Base-by-base conservation (phyloP, 2,888 invertebrate genomes). In the Sarcophaga carnaria region DNA sequence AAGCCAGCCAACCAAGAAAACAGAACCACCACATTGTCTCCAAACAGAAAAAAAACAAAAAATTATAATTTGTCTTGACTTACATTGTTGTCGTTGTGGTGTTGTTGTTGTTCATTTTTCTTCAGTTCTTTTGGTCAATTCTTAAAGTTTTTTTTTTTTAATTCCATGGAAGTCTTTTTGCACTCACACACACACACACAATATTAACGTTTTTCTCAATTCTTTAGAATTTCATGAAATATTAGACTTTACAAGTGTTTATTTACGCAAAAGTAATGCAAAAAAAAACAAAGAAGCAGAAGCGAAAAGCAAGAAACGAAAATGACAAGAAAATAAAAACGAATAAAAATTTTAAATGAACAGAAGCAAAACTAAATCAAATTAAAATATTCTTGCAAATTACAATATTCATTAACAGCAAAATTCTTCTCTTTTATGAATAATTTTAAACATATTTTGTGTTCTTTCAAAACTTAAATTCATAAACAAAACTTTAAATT, bases 211-310 rank as follows among this genome's bases (percentile, higher is more conserved):
- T 78, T 66, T 37, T 37, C 69, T 67, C 17, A 84, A 78, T 87
- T 87, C 87, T 79, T 71, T 79, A 79, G 81, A 87, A 84, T 84
- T 87, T 87, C 82, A 72, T 84, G 84, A 84, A 87, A 87, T 87
- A 81, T 84, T 87, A 87, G 71, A 87, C 81, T 81, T 69, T 59
- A 76, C 60, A 81, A 87, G 87, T 81, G 81, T 87, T 79, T 67
- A 76, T 81, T 88, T 86, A 83, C 85, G 76, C 75, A 77, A 84
- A 54, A 81, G 63, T 63, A 69, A 74, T 72, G 80, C 66, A 80
- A 60, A 77, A 37, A 75, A 17, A 77, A 72, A n/a, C n/a, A 14
- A 22, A 72, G 20, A 76, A 76, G 71, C 37, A 77, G 12, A 76
- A 66, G 66, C 37, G 37, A 37, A 37, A 49, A 64, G 22, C 11